Conservation (phyloP, 35 echinoderm and acorn worm species). For the Strongylocentrotus purpuratus region DNA sequence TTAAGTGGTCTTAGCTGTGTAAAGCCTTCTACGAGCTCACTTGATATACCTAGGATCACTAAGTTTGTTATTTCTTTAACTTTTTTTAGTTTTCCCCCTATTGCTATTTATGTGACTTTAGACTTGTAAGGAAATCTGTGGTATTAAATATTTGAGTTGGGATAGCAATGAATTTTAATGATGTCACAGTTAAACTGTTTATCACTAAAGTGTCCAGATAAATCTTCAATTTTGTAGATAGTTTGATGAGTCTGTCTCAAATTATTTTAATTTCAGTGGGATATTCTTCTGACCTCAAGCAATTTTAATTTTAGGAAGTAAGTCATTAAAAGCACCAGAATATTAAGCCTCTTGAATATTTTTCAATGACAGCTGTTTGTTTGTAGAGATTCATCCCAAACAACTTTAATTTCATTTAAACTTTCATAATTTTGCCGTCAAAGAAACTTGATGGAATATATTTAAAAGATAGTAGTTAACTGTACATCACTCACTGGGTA, state of each 20-base stretch:
- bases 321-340: too few relatives aligned
- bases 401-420: too few relatives aligned
- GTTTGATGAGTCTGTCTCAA: not conserved
- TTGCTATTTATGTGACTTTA: not conserved
- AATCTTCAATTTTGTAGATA: not conserved
- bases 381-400: too few relatives aligned
- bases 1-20: conserved; percentile 18
- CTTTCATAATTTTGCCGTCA: too few relatives aligned
- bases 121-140: not conserved
- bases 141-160: not conserved
- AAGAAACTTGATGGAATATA: too few relatives aligned
- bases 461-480: not conserved
- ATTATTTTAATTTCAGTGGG: too few relatives aligned
- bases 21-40: conserved; percentile 17
- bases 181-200: not conserved
- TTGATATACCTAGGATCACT: conserved; percentile 1
- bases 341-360: too few relatives aligned
- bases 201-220: not conserved
- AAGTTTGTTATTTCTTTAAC: conserved; percentile 9
- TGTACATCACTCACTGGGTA: not conserved
- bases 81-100: not conserved
- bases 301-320: too few relatives aligned
- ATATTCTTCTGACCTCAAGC: too few relatives aligned
- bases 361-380: too few relatives aligned
- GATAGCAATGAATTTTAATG: not conserved